Percentiles rank a stretch among this genome's conserved stretches.
Evolutionary conservation across 1,140 invertebrate species (phyloP).

Genomic region (Microplitis demolitor): DNA sequence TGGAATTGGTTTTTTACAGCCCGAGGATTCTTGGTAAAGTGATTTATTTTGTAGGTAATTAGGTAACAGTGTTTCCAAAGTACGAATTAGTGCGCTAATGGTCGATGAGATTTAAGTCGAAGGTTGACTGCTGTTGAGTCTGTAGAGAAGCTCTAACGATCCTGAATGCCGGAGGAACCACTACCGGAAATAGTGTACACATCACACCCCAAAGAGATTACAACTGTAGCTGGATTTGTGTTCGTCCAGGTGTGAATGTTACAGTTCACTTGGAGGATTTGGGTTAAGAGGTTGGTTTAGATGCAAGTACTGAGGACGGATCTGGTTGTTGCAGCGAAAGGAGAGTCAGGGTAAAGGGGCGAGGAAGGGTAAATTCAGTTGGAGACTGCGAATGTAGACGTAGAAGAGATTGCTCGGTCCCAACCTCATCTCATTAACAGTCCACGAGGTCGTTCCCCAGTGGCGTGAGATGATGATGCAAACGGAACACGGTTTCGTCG

Average conservation of each 20-base stretch:
- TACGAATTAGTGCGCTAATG: no score
- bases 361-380: neutral
- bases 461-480: slow-evolving; percentile 1
- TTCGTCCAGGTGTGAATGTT: neutral
- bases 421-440: slow-evolving; percentile 25
- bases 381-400: neutral
- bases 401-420: neutral
- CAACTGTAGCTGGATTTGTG: neutral
- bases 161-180: neutral
- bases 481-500: slow-evolving; percentile 3
- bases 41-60: no score
- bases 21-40: no score
- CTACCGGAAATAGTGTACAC: neutral
- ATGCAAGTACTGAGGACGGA: neutral
- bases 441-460: slow-evolving; percentile 8
- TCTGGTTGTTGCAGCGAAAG: neutral
- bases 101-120: no score
- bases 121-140: no score
- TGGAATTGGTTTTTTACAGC: no score
- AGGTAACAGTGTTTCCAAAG: no score
- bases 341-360: neutral
- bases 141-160: neutral
- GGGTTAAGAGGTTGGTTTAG: slow-evolving; percentile 12
- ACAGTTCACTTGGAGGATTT: slow-evolving; percentile 16
- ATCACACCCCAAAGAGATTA: neutral